A percentile compares a stretch with the other conserved stretches of the same genome.
Evolutionary conservation across 1,140 invertebrate genomes (phyloP).

Genomic region (Tyrophagus putrescentiae): DNA sequence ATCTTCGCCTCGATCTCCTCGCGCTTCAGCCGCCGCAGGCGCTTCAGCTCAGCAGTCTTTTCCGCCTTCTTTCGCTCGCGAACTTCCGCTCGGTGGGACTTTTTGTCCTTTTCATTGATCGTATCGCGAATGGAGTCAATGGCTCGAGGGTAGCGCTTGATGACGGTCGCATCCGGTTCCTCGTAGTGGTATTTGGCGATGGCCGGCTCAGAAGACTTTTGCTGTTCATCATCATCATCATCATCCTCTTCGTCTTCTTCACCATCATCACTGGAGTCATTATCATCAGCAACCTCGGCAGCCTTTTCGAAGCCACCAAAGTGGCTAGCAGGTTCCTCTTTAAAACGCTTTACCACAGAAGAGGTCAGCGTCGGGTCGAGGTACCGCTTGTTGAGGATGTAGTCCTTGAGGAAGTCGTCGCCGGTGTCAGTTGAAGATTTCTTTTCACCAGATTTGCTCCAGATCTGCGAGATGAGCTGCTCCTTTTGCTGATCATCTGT

Average conservation of each 20-base stretch:
- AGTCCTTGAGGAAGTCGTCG: constrained; percentile 81
- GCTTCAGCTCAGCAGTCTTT: constrained; percentile 52
- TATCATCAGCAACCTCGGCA: too few species aligned
- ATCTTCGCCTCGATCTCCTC: constrained; percentile 83
- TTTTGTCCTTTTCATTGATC: constrained; percentile 48
- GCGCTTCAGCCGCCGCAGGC: constrained; percentile 67
- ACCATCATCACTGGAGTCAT: not conserved
- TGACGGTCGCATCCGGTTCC: constrained; percentile 18
- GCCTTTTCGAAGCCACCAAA: constrained; percentile 11
- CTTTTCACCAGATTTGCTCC: constrained; percentile 57
- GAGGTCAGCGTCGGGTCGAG: constrained; percentile 29
- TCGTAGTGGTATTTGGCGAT: constrained; percentile 20
- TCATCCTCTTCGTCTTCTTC: constrained; percentile 14
- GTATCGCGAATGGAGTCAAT: constrained; percentile 20
- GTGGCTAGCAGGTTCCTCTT: not conserved
- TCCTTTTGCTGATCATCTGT: constrained; percentile 24
- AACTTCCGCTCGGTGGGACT: constrained; percentile 58
- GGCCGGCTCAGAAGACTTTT: not conserved
- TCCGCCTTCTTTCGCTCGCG: constrained; percentile 59
- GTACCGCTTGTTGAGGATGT: constrained; percentile 71
- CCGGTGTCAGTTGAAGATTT: constrained; percentile 58
- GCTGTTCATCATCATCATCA: constrained; percentile 5
- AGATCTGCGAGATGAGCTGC: constrained; percentile 42
- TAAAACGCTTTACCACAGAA: not conserved
- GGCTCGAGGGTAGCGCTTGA: constrained; percentile 22